Evolutionary conservation across 2,113 vertebrate species (phyloP).

Genomic region (Heterocephalus glaber): DNA sequence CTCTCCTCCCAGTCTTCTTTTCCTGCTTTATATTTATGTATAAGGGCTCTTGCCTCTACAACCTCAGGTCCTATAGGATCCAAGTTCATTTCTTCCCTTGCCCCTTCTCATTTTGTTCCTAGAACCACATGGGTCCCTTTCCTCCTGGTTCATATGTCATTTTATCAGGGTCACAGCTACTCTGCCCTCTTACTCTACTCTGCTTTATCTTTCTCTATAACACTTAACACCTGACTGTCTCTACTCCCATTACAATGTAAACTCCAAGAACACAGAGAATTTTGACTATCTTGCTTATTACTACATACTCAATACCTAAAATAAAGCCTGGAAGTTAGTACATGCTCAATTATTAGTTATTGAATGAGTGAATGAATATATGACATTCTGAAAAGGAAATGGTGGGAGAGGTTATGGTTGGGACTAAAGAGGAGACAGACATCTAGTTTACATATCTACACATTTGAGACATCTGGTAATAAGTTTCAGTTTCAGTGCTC

Average conservation of each 20-base stretch:
- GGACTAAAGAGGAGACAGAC: background rate
- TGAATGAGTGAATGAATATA: background rate
- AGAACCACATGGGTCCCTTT: background rate
- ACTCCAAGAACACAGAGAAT: background rate
- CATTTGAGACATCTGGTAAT: background rate
- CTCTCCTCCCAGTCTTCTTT: background rate
- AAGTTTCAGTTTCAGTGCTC: background rate
- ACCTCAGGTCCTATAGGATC: background rate
- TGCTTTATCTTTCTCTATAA: background rate
- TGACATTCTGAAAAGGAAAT: background rate
- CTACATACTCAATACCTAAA: background rate
- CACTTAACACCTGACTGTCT: background rate
- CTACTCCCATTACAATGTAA: background rate
- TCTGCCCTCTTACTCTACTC: background rate
- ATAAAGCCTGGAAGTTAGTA: background rate
- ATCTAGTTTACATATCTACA: slow-evolving; percentile 9
- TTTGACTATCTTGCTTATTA: background rate
- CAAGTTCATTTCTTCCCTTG: background rate
- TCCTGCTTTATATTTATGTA: background rate
- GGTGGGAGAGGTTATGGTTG: background rate
- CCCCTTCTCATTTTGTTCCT: background rate
- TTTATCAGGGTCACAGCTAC: background rate
- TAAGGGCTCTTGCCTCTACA: background rate
- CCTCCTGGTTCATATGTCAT: background rate
- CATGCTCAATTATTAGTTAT: background rate